Percentiles rank a stretch among this genome's conserved stretches.
These are phyloP conservation scores for Peribatodes rhomboidaria DNA, from an alignment of 2,888 invertebrate genomes.

Conservation along the genomic window DNA sequence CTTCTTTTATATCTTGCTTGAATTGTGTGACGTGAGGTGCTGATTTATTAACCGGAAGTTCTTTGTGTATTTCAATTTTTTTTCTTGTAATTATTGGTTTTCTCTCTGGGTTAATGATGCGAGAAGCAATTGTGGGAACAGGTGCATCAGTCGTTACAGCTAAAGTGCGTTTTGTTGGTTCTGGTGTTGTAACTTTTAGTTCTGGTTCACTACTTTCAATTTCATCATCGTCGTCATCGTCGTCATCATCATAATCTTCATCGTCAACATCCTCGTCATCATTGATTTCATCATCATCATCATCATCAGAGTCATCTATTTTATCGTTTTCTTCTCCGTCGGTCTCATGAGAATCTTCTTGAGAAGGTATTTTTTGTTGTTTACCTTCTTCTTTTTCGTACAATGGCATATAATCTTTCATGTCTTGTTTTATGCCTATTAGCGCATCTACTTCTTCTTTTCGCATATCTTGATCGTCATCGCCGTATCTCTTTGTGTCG, in stretches of 20 bases:
- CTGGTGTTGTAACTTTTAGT: constrained; percentile 61
- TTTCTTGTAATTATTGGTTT: constrained; percentile 71
- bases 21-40: constrained; percentile 73
- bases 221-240: constrained; percentile 51
- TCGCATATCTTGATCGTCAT: constrained; percentile 67
- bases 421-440: constrained; percentile 72
- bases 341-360: neutral
- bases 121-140: constrained; percentile 60
- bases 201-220: constrained; percentile 45
- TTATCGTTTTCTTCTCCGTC: constrained; percentile 38
- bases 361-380: constrained; percentile 38
- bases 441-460: constrained; percentile 75
- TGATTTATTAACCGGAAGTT: constrained; percentile 70
- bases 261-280: constrained; percentile 46
- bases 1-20: constrained; percentile 78
- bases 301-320: constrained; percentile 50
- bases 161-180: constrained; percentile 71
- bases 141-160: constrained; percentile 70
- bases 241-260: constrained; percentile 48
- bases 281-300: constrained; percentile 50
- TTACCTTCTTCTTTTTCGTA: constrained; percentile 70
- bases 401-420: constrained; percentile 73
- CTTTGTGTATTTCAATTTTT: constrained; percentile 78
- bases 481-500: constrained; percentile 76
- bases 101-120: constrained; percentile 51